These are phyloP conservation scores for Platycnemis pennipes DNA, from an alignment of 2,888 invertebrate species.

Conservation along the genomic window DNA sequence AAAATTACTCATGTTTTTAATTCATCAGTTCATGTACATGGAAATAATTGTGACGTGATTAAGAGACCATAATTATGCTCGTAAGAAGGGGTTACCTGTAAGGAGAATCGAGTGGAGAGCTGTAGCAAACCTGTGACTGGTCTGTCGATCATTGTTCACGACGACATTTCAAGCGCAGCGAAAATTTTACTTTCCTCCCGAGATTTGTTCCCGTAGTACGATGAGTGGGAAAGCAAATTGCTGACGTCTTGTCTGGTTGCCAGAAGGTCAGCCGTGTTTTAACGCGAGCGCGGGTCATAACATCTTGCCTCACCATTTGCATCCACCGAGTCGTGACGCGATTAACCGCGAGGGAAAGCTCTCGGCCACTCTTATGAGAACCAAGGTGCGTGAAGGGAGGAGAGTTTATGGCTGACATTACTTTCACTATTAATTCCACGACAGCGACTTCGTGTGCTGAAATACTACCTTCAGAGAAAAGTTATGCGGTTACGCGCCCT, in stretches of 20 bases:
- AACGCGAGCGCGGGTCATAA: not conserved
- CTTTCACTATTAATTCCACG: not conserved
- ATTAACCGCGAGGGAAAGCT: not conserved
- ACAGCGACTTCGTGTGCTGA: not conserved
- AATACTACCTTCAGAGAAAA: no score
- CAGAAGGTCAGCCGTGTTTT: not conserved
- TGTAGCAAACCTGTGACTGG: no score
- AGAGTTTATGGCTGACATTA: not conserved
- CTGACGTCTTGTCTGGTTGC: not conserved
- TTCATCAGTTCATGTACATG: no score
- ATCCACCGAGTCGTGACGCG: not conserved
- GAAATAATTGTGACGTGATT: no score
- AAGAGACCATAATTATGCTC: no score
- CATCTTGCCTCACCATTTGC: not conserved
- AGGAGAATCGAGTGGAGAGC: no score
- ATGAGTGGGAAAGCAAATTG: not conserved
- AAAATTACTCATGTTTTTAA: no score
- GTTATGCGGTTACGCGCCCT: no score
- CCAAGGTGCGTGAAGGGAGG: not conserved
- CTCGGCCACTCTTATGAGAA: not conserved
- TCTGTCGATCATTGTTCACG: no score
- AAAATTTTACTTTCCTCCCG: no score
- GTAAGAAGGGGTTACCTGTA: no score
- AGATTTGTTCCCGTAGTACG: not conserved
- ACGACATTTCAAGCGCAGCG: no score